These are phyloP conservation scores for Chondrosia reniformis DNA, from an alignment of 37 sponge, comb jelly and placozoan genomes.

Conservation along the genomic window DNA sequence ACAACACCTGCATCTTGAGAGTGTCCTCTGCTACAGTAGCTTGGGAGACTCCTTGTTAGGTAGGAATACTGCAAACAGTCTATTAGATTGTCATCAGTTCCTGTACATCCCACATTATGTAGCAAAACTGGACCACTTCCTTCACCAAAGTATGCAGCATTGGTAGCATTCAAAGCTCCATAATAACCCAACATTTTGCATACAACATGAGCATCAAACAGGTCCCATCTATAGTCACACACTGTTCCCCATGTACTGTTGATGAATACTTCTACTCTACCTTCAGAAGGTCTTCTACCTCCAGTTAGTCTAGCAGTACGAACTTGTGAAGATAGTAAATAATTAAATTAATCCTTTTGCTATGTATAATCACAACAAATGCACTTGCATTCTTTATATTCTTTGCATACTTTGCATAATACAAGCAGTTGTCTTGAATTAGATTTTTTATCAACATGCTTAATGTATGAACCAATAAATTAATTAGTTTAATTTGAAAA, in stretches of 20 bases:
- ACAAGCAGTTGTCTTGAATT: too few relatives aligned
- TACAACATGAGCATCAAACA: slow-evolving; percentile 13
- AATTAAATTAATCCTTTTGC: too few relatives aligned
- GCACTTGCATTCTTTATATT: too few relatives aligned
- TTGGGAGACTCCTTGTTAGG: too few relatives aligned
- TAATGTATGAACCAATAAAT: too few relatives aligned
- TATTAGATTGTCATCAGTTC: background rate
- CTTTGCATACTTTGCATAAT: too few relatives aligned
- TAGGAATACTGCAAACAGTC: background rate
- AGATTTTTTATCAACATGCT: too few relatives aligned
- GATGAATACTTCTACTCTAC: slow-evolving; percentile 19
- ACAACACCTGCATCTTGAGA: too few relatives aligned
- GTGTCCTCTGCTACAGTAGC: too few relatives aligned
- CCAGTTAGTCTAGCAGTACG: background rate
- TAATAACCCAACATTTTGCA: slow-evolving; percentile 20
- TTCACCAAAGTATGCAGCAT: slow-evolving; percentile 1
- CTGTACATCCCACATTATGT: slow-evolving; percentile 6
- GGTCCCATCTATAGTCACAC: slow-evolving; percentile 31
- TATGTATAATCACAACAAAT: too few relatives aligned
- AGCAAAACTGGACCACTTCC: slow-evolving; percentile 12
- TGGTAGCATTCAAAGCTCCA: background rate
- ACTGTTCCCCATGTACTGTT: slow-evolving; percentile 29
- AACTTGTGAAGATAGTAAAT: too few relatives aligned
- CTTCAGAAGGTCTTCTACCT: background rate
- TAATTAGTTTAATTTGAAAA: too few relatives aligned